These are phyloP conservation scores for Intellagama lesueurii DNA, from an alignment of 2,797 vertebrate species.

Conservation along the genomic window DNA sequence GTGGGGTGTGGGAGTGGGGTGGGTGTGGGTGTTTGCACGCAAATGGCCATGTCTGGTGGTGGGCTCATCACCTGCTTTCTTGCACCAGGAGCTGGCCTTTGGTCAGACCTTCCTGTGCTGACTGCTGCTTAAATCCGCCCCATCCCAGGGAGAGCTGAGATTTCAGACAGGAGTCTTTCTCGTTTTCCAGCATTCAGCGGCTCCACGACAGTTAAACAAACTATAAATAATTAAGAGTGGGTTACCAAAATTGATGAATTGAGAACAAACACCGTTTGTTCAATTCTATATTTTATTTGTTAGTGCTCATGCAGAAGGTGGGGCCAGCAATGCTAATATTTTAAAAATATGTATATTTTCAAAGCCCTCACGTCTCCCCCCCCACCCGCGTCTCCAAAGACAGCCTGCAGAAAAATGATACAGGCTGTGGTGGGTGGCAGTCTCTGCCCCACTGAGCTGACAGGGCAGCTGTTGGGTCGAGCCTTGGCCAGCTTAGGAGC, in stretches of 20 bases:
- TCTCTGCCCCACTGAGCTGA: background rate
- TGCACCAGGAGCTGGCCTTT: background rate
- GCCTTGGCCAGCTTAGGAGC: background rate
- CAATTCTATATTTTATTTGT: background rate
- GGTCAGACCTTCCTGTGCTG: background rate
- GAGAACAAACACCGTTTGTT: background rate
- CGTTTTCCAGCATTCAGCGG: background rate
- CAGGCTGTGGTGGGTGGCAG: background rate
- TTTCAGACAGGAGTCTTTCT: background rate
- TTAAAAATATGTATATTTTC: background rate
- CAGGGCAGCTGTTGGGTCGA: background rate
- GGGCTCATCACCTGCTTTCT: background rate
- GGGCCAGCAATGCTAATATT: too few species aligned
- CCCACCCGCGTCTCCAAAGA: too few species aligned
- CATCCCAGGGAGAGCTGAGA: background rate
- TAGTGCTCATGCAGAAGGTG: background rate
- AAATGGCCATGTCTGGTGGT: background rate
- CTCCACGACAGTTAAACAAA: background rate
- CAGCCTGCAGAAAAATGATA: background rate
- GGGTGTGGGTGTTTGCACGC: background rate
- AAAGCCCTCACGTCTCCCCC: background rate
- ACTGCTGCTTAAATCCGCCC: background rate
- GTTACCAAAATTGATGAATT: background rate
- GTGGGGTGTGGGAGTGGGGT: background rate
- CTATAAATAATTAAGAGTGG: constrained; percentile 10